phyloP scores from a whole-genome alignment of 2,888 invertebrate genomes.

The Stenodera caucasica region DNA sequence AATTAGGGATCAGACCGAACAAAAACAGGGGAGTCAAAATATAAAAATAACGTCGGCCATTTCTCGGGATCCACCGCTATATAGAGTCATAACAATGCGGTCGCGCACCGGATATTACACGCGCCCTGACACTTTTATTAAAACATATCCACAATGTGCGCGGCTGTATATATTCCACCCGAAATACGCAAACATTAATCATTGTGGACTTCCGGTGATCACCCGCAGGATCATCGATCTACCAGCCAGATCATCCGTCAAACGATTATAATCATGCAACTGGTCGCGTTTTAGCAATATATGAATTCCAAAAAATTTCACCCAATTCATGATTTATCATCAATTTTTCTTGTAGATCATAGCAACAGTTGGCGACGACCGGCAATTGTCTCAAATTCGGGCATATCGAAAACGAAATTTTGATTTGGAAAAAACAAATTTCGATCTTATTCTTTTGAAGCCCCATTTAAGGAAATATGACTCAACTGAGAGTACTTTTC shows the following conservation, averaged over 20 bases:
- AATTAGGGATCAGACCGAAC: constrained; percentile 54
- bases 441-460: too few species aligned
- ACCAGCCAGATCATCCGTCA: not conserved
- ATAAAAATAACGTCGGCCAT: constrained; percentile 50
- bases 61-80: constrained; percentile 25
- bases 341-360: not conserved
- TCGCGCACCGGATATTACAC: constrained; percentile 38
- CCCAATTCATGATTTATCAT: not conserved
- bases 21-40: constrained; percentile 53
- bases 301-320: too few species aligned
- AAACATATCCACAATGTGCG: constrained; percentile 34
- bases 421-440: too few species aligned
- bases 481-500: too few species aligned
- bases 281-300: too few species aligned
- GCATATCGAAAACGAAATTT: too few species aligned
- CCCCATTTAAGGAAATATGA: too few species aligned
- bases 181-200: constrained; percentile 13
- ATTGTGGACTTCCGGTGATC: not conserved
- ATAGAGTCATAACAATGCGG: constrained; percentile 33
- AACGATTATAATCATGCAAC: not conserved
- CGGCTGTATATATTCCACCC: constrained; percentile 27
- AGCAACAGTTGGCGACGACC: not conserved
- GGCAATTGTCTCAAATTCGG: too few species aligned
- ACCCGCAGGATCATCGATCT: not conserved
- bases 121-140: constrained; percentile 38